Evolutionary conservation across 2,797 vertebrate genomes (phyloP).

Genomic region (Myotis pilosus): DNA sequence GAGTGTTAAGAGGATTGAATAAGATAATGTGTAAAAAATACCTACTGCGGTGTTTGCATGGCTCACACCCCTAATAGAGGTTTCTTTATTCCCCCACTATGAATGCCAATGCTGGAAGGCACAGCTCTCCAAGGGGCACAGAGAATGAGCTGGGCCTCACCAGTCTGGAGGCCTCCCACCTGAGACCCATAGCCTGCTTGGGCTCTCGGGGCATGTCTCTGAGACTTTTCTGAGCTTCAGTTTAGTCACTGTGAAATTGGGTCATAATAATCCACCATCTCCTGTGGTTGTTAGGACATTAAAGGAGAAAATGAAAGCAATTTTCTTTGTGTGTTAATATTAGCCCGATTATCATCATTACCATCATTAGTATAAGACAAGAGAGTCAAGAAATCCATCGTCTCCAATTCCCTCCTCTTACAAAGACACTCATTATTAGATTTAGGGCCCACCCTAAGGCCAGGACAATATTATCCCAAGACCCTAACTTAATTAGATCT

Average conservation of each 20-base stretch:
- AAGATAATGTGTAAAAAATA: neutral
- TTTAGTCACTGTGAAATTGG: neutral
- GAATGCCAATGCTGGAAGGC: neutral
- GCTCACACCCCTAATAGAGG: rapidly evolving
- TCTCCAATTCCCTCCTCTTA: neutral
- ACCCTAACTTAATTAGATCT: neutral
- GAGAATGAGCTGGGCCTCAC: no score
- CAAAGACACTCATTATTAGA: neutral
- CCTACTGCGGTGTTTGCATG: neutral
- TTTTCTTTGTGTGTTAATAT: neutral
- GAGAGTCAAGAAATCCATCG: neutral
- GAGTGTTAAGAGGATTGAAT: neutral
- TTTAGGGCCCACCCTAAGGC: neutral
- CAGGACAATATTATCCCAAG: neutral
- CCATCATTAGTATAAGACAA: neutral
- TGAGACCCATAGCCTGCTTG: no score
- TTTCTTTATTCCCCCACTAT: neutral
- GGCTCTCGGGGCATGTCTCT: neutral
- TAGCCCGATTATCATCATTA: neutral
- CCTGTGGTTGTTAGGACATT: neutral
- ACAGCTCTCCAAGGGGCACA: rapidly evolving
- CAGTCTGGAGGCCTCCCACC: neutral
- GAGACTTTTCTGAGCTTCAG: neutral
- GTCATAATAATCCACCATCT: neutral
- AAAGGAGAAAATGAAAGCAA: neutral